Conservation (phyloP, 2,888 invertebrate species). For the Venusia cambrica region DNA sequence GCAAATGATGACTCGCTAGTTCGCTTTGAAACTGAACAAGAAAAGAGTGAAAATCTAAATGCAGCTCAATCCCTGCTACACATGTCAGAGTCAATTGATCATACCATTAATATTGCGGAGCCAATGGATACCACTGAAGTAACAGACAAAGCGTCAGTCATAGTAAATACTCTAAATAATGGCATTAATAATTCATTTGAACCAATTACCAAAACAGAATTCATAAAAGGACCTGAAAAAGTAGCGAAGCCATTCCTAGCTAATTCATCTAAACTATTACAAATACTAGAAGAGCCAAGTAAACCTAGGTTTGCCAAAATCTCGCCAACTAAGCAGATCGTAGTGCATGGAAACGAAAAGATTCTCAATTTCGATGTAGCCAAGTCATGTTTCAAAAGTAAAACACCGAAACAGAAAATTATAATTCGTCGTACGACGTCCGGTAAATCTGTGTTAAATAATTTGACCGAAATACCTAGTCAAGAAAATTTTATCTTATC, state of each 20-base stretch:
- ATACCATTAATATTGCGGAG: slow-evolving; percentile 54
- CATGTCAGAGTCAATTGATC: slow-evolving; percentile 73
- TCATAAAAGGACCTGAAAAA: slow-evolving; percentile 41
- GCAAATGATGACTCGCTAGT: slow-evolving; percentile 39
- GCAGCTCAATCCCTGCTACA: slow-evolving; percentile 75
- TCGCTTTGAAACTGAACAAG: slow-evolving; percentile 69
- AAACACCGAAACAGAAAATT: slow-evolving; percentile 67
- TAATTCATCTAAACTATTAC: slow-evolving; percentile 78
- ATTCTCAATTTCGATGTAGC: slow-evolving; percentile 71
- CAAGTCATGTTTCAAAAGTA: slow-evolving; percentile 54
- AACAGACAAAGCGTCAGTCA: slow-evolving; percentile 27
- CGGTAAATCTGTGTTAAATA: slow-evolving; percentile 57
- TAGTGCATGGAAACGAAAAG: slow-evolving; percentile 64
- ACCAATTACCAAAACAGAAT: slow-evolving; percentile 48
- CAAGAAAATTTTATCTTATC: slow-evolving; percentile 71
- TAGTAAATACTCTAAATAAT: slow-evolving; percentile 40
- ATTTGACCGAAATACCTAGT: slow-evolving; percentile 49
- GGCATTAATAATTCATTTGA: slow-evolving; percentile 43
- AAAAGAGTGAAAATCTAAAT: slow-evolving; percentile 71
- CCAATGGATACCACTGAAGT: slow-evolving; percentile 40
- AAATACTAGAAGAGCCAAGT: slow-evolving; percentile 77
- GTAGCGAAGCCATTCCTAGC: slow-evolving; percentile 55
- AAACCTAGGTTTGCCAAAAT: slow-evolving; percentile 53
- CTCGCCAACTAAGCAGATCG: slow-evolving; percentile 50
- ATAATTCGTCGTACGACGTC: slow-evolving; percentile 66